Conservation (phyloP, 64 coral and sea anemone species). For the Pocillopora verrucosa region DNA sequence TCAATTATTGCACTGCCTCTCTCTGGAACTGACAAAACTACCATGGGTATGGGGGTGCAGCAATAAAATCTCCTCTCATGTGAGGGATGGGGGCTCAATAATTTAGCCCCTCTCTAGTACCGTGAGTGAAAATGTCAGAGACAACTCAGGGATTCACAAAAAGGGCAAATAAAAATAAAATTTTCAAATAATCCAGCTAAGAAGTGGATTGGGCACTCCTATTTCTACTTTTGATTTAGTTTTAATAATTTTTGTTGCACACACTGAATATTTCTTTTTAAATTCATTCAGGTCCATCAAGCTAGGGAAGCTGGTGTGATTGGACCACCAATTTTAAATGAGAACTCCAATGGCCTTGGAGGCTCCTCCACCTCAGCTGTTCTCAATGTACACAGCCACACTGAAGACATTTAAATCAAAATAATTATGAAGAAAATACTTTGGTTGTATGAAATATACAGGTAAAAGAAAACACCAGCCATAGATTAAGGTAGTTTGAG, state of each 20-base stretch:
- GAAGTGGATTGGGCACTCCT: too few relatives aligned
- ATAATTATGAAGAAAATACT: neutral
- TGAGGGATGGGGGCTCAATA: too few relatives aligned
- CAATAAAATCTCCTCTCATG: too few relatives aligned
- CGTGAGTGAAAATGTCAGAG: too few relatives aligned
- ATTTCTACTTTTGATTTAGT: too few relatives aligned
- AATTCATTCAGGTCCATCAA: constrained; percentile 25
- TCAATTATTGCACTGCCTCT: too few relatives aligned
- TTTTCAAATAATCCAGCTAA: too few relatives aligned
- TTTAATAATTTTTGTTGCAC: neutral
- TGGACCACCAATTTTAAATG: constrained; percentile 4
- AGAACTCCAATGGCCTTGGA: neutral
- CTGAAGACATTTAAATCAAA: constrained; percentile 36
- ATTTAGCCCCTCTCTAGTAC: too few relatives aligned
- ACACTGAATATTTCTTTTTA: neutral
- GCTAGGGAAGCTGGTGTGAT: constrained; percentile 34
- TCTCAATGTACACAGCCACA: constrained; percentile 8
- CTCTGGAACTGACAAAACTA: too few relatives aligned
- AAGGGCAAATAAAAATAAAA: too few relatives aligned
- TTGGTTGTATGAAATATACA: neutral
- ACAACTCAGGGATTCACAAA: too few relatives aligned
- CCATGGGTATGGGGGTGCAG: too few relatives aligned
- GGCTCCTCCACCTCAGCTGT: neutral
- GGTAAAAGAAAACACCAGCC: neutral
- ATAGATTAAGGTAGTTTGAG: neutral